Conservation (phyloP, 2,888 invertebrate species). For the Tipula helvola region DNA sequence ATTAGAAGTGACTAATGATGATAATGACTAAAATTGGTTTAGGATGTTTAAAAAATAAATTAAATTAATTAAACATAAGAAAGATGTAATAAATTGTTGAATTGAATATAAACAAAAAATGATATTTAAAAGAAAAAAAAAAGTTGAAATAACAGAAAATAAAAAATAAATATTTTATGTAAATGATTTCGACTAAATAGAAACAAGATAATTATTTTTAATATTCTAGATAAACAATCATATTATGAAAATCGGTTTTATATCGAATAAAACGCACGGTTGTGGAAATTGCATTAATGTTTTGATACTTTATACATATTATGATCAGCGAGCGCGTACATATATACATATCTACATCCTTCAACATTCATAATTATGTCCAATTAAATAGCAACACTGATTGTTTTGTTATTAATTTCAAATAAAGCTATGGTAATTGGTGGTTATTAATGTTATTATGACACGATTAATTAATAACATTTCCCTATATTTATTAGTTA, state of each 20-base stretch:
- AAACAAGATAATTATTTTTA: background rate
- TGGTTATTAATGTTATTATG: background rate
- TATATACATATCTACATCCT: background rate
- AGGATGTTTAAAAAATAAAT: slow-evolving; percentile 4
- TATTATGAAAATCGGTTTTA: background rate
- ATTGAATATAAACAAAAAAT: slow-evolving; percentile 4
- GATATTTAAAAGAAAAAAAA: background rate
- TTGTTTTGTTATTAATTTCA: background rate
- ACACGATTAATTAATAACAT: background rate
- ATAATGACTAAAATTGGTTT: slow-evolving; percentile 4
- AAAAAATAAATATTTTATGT: background rate
- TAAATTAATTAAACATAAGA: background rate
- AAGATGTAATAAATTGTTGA: background rate
- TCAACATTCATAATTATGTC: background rate
- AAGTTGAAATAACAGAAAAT: background rate
- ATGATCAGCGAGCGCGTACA: background rate
- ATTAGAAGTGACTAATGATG: slow-evolving; percentile 4
- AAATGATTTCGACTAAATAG: background rate
- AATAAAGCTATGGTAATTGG: background rate
- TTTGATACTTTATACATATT: background rate
- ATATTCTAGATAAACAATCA: background rate
- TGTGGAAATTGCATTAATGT: background rate
- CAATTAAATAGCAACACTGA: background rate
- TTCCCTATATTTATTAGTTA: background rate
- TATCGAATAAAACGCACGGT: background rate